A percentile compares a stretch with the other conserved stretches of the same genome.
Conservation (phyloP, 2,113 vertebrate genomes). For the Apodemus sylvaticus region DNA sequence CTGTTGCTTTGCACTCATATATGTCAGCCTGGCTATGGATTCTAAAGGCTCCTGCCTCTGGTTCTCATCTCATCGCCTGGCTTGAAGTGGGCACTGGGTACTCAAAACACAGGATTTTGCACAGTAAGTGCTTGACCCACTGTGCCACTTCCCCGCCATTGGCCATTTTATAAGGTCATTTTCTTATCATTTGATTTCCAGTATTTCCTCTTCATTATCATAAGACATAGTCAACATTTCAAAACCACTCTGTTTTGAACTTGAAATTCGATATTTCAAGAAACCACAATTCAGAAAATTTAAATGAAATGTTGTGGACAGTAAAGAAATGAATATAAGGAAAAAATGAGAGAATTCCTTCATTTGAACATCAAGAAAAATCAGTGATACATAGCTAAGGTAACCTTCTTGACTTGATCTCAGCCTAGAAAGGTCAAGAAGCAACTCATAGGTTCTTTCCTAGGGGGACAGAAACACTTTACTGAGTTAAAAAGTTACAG, state of each 20-base stretch:
- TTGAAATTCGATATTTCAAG: constrained; percentile 35
- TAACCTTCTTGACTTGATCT: background rate
- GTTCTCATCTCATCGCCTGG: too few relatives aligned
- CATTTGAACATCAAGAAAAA: constrained; percentile 9
- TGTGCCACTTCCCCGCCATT: background rate
- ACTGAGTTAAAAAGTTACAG: constrained; percentile 36
- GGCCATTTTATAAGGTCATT: constrained; percentile 26
- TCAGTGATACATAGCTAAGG: background rate
- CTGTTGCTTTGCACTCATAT: too few relatives aligned
- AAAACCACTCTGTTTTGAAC: constrained; percentile 11
- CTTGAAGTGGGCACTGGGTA: background rate
- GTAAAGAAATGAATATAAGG: background rate
- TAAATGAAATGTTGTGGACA: background rate
- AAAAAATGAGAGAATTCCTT: constrained; percentile 2
- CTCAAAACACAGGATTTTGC: background rate
- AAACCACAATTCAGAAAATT: constrained; percentile 16
- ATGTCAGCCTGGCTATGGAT: background rate
- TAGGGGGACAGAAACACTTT: constrained; percentile 23
- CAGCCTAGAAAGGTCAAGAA: background rate
- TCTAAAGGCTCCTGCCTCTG: background rate
- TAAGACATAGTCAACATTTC: constrained; percentile 14
- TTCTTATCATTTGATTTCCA: constrained; percentile 49
- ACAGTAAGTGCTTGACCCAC: background rate
- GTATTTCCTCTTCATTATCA: background rate
- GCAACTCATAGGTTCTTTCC: background rate